phyloP scores from a whole-genome alignment of 1,140 invertebrate species.

The Aphis craccivora region DNA sequence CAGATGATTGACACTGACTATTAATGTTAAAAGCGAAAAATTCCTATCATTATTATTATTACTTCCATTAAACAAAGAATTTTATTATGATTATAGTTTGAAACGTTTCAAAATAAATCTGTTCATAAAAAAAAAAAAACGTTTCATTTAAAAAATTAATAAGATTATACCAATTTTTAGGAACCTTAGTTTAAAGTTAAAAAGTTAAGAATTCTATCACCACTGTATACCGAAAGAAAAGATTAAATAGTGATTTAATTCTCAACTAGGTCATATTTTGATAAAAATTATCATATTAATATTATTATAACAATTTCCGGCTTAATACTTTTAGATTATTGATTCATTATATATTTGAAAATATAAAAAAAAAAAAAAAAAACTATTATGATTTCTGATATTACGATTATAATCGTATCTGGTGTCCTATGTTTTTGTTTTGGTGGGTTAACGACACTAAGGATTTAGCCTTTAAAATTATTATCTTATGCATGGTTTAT shows the following conservation, averaged over 20 bases:
- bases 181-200: too few species aligned
- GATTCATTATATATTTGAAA: not conserved
- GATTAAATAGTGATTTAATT: too few species aligned
- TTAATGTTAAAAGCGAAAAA: not conserved
- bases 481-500: not conserved
- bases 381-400: not conserved
- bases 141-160: not conserved
- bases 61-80: not conserved
- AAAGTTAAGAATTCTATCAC: too few species aligned
- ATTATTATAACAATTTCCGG: not conserved
- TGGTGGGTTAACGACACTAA: not conserved
- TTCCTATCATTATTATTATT: not conserved
- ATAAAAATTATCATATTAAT: not conserved
- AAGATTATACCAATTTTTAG: not conserved
- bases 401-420: not conserved
- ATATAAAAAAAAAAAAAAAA: not conserved
- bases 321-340: not conserved
- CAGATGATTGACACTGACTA: not conserved
- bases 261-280: too few species aligned
- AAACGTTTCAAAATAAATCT: not conserved
- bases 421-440: not conserved
- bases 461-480: not conserved
- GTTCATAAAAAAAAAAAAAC: not conserved
- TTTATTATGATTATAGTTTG: not conserved
- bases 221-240: not conserved